These are phyloP conservation scores for Catharus minimus DNA, from an alignment of 2,113 vertebrate species.

Conservation along the genomic window DNA sequence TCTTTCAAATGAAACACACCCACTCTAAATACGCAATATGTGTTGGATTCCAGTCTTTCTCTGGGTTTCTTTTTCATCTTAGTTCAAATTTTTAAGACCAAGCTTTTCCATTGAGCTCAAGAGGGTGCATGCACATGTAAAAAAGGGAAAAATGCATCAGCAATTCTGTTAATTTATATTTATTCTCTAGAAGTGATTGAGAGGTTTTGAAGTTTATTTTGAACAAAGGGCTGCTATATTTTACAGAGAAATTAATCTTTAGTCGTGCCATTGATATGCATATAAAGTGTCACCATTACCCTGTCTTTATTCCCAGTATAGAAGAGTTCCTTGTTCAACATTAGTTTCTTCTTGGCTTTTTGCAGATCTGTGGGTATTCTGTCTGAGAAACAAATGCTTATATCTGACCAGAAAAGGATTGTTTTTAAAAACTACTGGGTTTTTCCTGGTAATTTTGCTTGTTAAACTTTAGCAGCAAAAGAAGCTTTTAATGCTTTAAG, in stretches of 20 bases:
- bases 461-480: background rate
- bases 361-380: background rate
- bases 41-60: background rate
- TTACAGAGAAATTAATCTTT: conserved; percentile 10
- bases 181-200: background rate
- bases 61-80: background rate
- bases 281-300: conserved; percentile 4
- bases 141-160: background rate
- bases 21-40: background rate
- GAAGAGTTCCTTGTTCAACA: background rate
- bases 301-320: background rate
- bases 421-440: background rate
- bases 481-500: conserved; percentile 24
- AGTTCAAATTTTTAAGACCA: background rate
- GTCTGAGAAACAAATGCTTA: background rate
- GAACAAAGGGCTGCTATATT: background rate
- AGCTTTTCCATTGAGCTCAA: background rate
- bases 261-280: background rate
- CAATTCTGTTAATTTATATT: background rate
- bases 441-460: background rate
- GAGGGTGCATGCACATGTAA: background rate
- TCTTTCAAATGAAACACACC: background rate
- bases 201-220: conserved; percentile 9
- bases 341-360: conserved; percentile 2
- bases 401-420: background rate